Conservation (phyloP, 2,797 vertebrate species). For the Xiphorhynchus erythropygius region DNA sequence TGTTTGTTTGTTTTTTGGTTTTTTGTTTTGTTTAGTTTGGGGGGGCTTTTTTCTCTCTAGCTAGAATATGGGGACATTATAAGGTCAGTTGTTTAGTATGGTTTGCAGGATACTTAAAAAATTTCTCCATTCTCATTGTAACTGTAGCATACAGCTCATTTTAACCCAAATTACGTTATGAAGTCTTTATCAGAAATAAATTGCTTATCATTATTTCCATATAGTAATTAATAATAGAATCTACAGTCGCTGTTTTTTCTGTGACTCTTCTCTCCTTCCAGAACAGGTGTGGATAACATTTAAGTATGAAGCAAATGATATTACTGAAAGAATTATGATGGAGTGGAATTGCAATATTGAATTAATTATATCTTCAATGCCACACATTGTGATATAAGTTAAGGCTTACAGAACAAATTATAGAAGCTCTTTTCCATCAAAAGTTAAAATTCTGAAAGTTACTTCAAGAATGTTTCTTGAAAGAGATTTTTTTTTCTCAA, state of each 20-base stretch:
- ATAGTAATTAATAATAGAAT: background rate
- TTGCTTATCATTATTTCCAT: background rate
- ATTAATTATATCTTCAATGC: background rate
- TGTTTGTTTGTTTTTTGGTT: background rate
- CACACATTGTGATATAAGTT: rapidly evolving
- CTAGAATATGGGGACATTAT: background rate
- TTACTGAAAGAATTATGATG: background rate
- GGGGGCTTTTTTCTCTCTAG: too few relatives aligned
- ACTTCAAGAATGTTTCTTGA: background rate
- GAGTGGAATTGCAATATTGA: background rate
- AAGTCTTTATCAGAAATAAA: background rate
- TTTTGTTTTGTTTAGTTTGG: background rate
- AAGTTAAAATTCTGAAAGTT: background rate
- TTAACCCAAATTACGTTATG: background rate
- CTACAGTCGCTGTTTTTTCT: background rate
- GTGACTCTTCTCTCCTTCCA: background rate
- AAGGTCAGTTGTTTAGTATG: background rate
- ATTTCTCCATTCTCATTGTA: background rate
- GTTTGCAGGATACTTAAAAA: background rate
- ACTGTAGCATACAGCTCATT: background rate
- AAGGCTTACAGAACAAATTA: background rate
- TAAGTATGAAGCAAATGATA: background rate
- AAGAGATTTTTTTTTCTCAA: background rate
- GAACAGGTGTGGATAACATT: background rate
- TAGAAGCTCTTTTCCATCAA: background rate